Conservation (phyloP, 1,140 invertebrate species). For the Littorina saxatilis region DNA sequence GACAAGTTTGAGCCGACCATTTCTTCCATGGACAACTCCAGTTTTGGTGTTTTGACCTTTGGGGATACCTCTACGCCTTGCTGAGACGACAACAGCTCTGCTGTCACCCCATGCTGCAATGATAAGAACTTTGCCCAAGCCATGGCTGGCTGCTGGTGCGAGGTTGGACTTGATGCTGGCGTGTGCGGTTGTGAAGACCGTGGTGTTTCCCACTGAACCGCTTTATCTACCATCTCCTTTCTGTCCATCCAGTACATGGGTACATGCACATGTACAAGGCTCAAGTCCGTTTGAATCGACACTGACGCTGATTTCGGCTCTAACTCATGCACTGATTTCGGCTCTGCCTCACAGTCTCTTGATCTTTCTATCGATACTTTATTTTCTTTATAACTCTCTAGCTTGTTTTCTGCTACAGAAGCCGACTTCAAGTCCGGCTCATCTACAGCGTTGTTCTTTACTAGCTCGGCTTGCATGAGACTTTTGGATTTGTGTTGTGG, state of each 20-base stretch:
- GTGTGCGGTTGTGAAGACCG: no score
- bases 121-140: not conserved
- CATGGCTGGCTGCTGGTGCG: not conserved
- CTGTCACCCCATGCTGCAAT: no score
- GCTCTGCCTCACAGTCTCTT: no score
- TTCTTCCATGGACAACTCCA: no score
- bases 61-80: no score
- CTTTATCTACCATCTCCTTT: not conserved
- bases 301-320: not conserved
- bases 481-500: no score
- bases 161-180: not conserved
- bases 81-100: no score
- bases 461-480: no score
- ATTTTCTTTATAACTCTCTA: not conserved
- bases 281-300: conserved; percentile 13
- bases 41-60: no score
- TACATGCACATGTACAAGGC: not conserved
- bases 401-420: not conserved
- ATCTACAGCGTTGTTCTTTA: not conserved
- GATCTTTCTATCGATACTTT: not conserved
- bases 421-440: not conserved
- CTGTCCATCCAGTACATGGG: not conserved
- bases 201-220: not conserved
- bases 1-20: no score
- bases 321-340: not conserved